Evolutionary conservation across 2,113 vertebrate genomes (phyloP), one percentile per base, ranked within the genome.

Genomic region (Mystacornis crossleyi): DNA sequence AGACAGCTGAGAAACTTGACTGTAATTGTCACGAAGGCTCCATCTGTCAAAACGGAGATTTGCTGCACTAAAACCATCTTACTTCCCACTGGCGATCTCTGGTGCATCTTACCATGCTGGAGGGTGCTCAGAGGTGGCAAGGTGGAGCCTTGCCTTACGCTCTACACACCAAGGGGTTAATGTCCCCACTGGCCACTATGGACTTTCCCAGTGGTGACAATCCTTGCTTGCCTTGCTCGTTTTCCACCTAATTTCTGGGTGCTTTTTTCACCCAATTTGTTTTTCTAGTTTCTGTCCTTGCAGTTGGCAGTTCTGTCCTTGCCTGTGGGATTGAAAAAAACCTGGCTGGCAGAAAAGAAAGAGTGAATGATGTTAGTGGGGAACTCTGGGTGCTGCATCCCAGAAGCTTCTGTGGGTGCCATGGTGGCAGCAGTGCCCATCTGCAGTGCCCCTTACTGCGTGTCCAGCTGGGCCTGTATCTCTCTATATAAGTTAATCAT

Each of bases 401-500:
- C 29, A 55, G 12, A 48, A 45, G 53, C 48, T 69, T 77, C 31
- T 72, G 10, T 55, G 64, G 11, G 25, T 20, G 6, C 58, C 36
- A 14, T 0, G 0, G 4, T 12, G 7, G 8, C 29, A 64, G 47
- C 21, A 40, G 43, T 57, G 26, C 14, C 43, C 28, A 18, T 14
- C 36, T 79, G 6, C 36, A 61, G 51, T 34, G 71, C 48, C 48
- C 31, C 24, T 72, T 83, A 25, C 9, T 73, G 28, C 18, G 3
- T 6, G 8, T 60, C 25, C 53, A 40, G 25, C 33, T 79, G 40
- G 31, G 42, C 23, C 43, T 28, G 3, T 42, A 3, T 83, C 47
- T 67, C 74, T 89, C 17, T 48, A 0, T n/a, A 20, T 23, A n/a
- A 8, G 15, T 67, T 72, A 69, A 36, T 73, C 2, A 4, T 10